Base-by-base conservation (phyloP, 2,888 invertebrate species). In the Tenthredo notha region DNA sequence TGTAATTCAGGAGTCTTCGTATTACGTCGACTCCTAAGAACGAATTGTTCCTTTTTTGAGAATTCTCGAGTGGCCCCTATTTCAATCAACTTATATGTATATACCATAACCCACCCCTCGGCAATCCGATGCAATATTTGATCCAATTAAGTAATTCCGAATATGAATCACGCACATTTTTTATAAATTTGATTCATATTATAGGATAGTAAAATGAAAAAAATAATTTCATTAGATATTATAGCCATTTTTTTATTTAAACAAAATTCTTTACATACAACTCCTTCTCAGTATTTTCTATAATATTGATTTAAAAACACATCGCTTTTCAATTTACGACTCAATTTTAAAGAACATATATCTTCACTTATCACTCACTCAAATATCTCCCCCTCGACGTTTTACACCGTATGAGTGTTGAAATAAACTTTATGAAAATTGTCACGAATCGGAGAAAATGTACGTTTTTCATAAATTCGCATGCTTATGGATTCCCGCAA, bases 61-160 rank as follows among this genome's bases (percentile, higher is more conserved):
- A 80, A 80, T 80, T n/a, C 80, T 61, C 80, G 37, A n/a, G 58
- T 61, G 80, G 50, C 80, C 25, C 80, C 40, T 80, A 61, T 65
- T 80, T 80, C 80, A 80, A 80, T 80, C 80, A 61, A 80, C 80
- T 54, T 29, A 77, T 77, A 54, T n/a, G n/a, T 29, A 29, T 37
- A 37, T 37, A 37, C 37, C 2, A 37, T 61, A 37, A 58, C 50
- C 54, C 43, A 0, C 37, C 54, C 37, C 54, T 12, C 40, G 15
- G 21, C 58, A 40, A 37, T 4, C 25, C 21, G 61, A 37, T 37
- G 61, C 29, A 50, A 77, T 74, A 74, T 77, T 77, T 33, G 50
- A 54, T 77, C 54, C 50, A 77, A 77, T 77, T 77, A 77, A 77
- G 54, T 77, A 77, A 54, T 54, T 77, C 29, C 18, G 7, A 43